Base-by-base conservation (phyloP, 2,888 invertebrate genomes). In the Scaptomyza flava region DNA sequence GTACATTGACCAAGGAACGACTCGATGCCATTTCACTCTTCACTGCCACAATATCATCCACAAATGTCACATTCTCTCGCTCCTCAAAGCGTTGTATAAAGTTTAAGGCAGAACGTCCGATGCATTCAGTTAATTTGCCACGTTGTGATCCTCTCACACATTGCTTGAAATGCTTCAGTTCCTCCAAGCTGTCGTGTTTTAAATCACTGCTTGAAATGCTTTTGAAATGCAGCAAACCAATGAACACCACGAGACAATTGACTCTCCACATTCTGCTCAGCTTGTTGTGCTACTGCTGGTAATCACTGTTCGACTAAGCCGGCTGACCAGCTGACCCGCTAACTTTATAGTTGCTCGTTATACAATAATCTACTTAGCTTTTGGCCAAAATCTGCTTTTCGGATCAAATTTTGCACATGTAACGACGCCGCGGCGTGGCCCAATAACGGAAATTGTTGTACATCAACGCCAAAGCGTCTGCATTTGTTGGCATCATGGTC, bases 101-200 rank as follows among this genome's bases (percentile, higher is more conserved):
- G 77, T 93, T 93, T 20, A 96, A 89, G 6, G 95, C 93, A n/a
- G 95, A 95, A 31, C 94, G 94, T 1, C 96, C 96, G 54, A 95
- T 93, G 90, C 96, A 96, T 66, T 94, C 94, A 38, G 94, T 93
- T 9, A 94, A 79, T 67, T 93, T 93, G 2, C 93, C 89, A 61
- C 93, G 89, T 34, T 91, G 88, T 23, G 91, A 90, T 23, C 92
- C 90, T 14, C 92, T 90, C 33, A 94, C 85, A 77, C 94, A 94
- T 69, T 93, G 92, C 47, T 86, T 86, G 33, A 91, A 91, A 1
- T 86, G 83, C 47, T 86, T 58, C 12, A 87, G 56, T 43, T 81
- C 87, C 46, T 79, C 69, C n/a, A 53, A 34, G 20, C 76, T 72
- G 38, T 73, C 79, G 0, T 57, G 71, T 14, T 69, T 60, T 1